Evolutionary conservation across 1,140 invertebrate genomes (phyloP), one percentile per base, ranked within the genome.

Genomic region (Drosophila lacertosa): DNA sequence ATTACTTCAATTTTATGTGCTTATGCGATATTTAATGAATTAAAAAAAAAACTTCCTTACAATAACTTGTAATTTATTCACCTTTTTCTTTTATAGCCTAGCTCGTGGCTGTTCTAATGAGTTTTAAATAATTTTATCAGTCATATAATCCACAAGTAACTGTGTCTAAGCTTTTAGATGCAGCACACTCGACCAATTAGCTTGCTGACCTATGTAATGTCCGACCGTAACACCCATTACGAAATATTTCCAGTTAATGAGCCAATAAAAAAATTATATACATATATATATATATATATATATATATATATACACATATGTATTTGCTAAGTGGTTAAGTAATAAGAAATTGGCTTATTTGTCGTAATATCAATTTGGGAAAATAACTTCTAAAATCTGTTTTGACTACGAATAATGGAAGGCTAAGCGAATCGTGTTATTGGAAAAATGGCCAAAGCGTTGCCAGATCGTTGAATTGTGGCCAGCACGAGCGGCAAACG

Each of bases 131-230:
- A 24, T 16, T 48, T 16, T 29, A 48, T 29, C 22, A 15, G 13
- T 7, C 11, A 48, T 48, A 48, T 16, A 47, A 26, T 47, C 15
- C 22, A 9, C 5, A 9, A 9, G 26, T 29, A 29, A 7, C 26
- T 29, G 26, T 29, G 26, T 29, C 45, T 16, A 29, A 9, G 2
- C 22, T 42, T 44, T 22, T 44, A 44, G 42, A 11, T 22, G 20
- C 42, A 22, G 20, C 3, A 20, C 1, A 20, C 42, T 45, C 39
- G 35, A 29, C 15, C 33, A 67, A 67, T 67, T 59, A 65, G 24
- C 63, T 58, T 37, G 33, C 16, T 57, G 63, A 58, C 53, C 18
- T 29, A 24, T 15, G 44, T 48, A 58, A 64, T 54, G 16, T n/a
- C 59, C 24, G 13, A 37, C 26, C 54, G 24, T 35, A 62, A 54